phyloP scores from a whole-genome alignment of 2,113 vertebrate species.

The Rhinichthys klamathensis region DNA sequence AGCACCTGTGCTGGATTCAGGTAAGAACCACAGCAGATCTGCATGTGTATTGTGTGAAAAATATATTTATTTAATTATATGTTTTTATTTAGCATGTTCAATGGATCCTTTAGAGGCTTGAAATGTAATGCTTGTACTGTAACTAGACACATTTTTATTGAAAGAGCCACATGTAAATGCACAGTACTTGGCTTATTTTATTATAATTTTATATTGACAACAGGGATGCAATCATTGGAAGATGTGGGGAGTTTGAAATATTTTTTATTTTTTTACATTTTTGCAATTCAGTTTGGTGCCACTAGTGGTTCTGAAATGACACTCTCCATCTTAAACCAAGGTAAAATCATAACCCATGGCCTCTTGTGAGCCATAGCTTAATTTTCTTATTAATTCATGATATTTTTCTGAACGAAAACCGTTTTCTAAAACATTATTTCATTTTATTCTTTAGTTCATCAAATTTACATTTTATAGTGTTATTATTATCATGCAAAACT shows the following conservation, averaged over 20 bases:
- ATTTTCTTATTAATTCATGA: not conserved
- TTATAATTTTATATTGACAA: not conserved
- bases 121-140: too few species aligned
- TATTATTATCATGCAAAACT: not conserved
- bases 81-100: not conserved
- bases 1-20: conserved; percentile 90
- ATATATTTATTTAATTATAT: not conserved
- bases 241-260: too few species aligned
- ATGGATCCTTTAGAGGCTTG: too few species aligned
- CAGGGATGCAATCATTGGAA: not conserved
- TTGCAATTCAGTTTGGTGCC: not conserved
- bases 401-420: not conserved
- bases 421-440: not conserved
- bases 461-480: not conserved
- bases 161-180: too few species aligned
- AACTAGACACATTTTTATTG: too few species aligned
- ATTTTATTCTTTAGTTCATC: not conserved
- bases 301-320: not conserved
- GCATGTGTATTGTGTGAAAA: not conserved
- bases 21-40: conserved; percentile 71
- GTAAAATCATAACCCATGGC: not conserved
- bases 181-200: too few species aligned
- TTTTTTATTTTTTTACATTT: not conserved
- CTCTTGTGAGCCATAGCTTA: not conserved
- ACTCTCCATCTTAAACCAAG: not conserved